These are phyloP conservation scores for Hylaea fasciaria DNA, from an alignment of 2,888 invertebrate species.

Conservation along the genomic window DNA sequence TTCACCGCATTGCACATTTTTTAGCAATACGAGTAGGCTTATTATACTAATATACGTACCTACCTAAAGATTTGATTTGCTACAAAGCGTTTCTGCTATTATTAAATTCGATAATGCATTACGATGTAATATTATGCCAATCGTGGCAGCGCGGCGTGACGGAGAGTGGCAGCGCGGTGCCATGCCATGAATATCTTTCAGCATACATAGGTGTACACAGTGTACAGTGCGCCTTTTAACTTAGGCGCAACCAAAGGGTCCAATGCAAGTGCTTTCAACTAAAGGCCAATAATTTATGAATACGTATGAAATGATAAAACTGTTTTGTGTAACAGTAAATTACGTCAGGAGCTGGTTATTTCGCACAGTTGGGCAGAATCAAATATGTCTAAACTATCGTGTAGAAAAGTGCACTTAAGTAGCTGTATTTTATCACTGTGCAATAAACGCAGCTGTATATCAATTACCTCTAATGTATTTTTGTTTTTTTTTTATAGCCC, in stretches of 20 bases:
- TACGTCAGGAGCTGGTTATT: no score
- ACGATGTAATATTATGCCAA: slow-evolving; percentile 1
- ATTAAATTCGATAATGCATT: slow-evolving; percentile 2
- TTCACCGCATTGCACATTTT: neutral
- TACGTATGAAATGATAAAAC: no score
- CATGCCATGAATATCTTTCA: slow-evolving; percentile 27
- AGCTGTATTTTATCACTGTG: no score
- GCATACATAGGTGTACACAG: neutral
- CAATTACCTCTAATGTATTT: no score
- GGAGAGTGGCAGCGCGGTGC: slow-evolving; percentile 19
- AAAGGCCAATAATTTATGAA: no score
- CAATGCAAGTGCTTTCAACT: neutral
- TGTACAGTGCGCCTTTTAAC: slow-evolving; percentile 13
- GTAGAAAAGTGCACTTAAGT: no score
- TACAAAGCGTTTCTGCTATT: slow-evolving; percentile 3
- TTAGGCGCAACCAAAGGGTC: no score
- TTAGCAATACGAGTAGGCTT: neutral
- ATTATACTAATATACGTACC: neutral
- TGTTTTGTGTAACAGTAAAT: no score
- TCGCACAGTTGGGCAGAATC: no score
- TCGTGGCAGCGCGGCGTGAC: neutral
- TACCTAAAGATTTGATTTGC: neutral
- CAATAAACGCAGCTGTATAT: no score
- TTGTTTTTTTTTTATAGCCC: no score
- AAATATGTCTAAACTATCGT: no score